Evolutionary conservation across 2,113 vertebrate genomes (phyloP), one percentile per base, ranked within the genome.

Genomic region (Pseudolaguvia tuberculata): DNA sequence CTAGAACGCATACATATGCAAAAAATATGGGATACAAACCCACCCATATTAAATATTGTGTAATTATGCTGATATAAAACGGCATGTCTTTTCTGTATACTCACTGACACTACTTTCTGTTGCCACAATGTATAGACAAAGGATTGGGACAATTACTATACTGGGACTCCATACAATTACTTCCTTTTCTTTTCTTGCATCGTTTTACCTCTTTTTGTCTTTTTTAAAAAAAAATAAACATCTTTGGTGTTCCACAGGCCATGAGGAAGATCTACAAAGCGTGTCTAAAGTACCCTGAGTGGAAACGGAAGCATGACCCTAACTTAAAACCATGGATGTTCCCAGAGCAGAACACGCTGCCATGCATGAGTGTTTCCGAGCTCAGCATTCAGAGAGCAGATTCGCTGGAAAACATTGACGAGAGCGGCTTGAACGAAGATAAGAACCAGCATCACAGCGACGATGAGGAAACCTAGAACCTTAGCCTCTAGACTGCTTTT

Each of bases 211-310:
- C 5, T 1, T 42, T 8, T 42, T 42, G 39, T 8, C 9, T 9
- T 8, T 42, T 15, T 42, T 8, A n/a, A 21, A 35, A 45, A 1
- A 21, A 45, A 56, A 71, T 31, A 45, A 17, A 58, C 21, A 42
- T 55, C 35, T 53, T 29, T 42, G 23, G 21, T 63, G 29, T 12
- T 56, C 2, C 67, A 20, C 79, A 93, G 93, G 93, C 90, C 0
- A 93, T 94, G 92, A 93, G 90, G 82, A 93, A 92, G 85, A 90
- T 94, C 87, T 92, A 96, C 90, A 94, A 92, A 80, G 91, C 94
- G 0, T 92, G 92, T 9, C 83, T 91, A 80, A 95, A 95, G 84
- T 93, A 94, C n/a, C 93, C 90, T 0, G 92, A 93, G 77, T 95
- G 92, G 93, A 93, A 93, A 79, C 85, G 88, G 29, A 91, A 89